Conservation (phyloP, 2,797 vertebrate genomes). For the Sebastes glaucus region DNA sequence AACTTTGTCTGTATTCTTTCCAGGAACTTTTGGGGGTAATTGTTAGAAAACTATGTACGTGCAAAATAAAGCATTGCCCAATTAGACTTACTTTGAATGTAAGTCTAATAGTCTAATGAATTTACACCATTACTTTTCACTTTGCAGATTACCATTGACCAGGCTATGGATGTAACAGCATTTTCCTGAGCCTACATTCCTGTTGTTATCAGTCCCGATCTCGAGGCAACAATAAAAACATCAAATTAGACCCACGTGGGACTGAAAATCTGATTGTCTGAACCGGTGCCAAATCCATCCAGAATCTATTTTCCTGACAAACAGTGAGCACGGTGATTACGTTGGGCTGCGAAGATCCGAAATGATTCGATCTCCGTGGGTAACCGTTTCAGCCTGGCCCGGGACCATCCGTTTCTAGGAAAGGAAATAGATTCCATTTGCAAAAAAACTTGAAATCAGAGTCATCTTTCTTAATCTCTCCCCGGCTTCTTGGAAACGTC, state of each 20-base stretch:
- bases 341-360: constrained; percentile 22
- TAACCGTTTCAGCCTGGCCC: constrained; percentile 38
- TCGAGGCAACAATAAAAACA: constrained; percentile 25
- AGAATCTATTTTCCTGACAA: constrained; percentile 21
- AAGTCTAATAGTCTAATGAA: too few relatives aligned
- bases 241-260: not conserved
- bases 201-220: not conserved
- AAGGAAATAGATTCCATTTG: constrained; percentile 60
- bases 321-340: constrained; percentile 13
- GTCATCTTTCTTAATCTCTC: constrained; percentile 75
- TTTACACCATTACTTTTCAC: too few relatives aligned
- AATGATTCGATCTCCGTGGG: constrained; percentile 51
- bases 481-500: constrained; percentile 63
- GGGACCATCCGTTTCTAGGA: constrained; percentile 39
- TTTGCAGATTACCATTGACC: not conserved
- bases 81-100: not conserved
- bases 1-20: not conserved
- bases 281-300: constrained; percentile 19
- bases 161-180: not conserved
- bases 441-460: constrained; percentile 63
- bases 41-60: not conserved
- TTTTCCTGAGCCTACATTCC: not conserved
- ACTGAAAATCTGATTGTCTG: constrained; percentile 24
- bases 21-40: not conserved
- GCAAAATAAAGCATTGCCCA: not conserved